Percentiles rank a stretch among this genome's conserved stretches.
phyloP scores from a whole-genome alignment of 2,888 invertebrate species.

The Caenorhabditis japonica region DNA sequence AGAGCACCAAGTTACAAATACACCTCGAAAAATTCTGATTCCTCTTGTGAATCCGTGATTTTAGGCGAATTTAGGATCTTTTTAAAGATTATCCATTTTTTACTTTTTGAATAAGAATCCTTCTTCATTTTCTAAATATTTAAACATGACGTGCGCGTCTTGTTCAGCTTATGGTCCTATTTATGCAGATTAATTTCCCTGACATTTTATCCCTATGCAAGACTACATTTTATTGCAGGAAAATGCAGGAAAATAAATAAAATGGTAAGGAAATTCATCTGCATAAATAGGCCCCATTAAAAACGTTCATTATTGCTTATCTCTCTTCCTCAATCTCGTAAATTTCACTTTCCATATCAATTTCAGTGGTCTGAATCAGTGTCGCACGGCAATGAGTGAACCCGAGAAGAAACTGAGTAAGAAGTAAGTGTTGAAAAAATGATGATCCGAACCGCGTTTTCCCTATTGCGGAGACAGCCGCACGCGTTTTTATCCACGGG shows the following conservation, averaged over 20 bases:
- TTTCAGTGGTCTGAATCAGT: neutral
- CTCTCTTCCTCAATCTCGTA: neutral
- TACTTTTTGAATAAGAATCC: neutral
- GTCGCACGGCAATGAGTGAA: conserved; percentile 38
- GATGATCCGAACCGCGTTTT: conserved; percentile 35
- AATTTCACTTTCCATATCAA: neutral
- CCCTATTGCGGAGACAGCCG: conserved; percentile 18
- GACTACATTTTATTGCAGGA: too few relatives aligned
- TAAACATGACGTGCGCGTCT: neutral
- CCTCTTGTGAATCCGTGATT: neutral
- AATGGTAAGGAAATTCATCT: too few relatives aligned
- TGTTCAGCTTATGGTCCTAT: neutral
- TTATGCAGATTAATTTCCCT: too few relatives aligned
- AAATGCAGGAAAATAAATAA: too few relatives aligned
- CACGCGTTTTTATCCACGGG: conserved; percentile 5
- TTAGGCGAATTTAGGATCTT: conserved; percentile 12
- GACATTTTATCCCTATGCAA: too few relatives aligned
- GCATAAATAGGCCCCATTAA: too few relatives aligned
- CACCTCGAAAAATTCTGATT: too few relatives aligned
- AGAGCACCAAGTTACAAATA: too few relatives aligned
- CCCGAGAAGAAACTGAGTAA: conserved; percentile 49
- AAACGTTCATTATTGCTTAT: too few relatives aligned
- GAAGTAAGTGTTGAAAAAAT: conserved; percentile 54
- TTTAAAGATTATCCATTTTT: neutral
- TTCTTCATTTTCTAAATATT: too few relatives aligned